Conservation (phyloP, 2,888 invertebrate genomes). For the Caenorhabditis doughertyi region DNA sequence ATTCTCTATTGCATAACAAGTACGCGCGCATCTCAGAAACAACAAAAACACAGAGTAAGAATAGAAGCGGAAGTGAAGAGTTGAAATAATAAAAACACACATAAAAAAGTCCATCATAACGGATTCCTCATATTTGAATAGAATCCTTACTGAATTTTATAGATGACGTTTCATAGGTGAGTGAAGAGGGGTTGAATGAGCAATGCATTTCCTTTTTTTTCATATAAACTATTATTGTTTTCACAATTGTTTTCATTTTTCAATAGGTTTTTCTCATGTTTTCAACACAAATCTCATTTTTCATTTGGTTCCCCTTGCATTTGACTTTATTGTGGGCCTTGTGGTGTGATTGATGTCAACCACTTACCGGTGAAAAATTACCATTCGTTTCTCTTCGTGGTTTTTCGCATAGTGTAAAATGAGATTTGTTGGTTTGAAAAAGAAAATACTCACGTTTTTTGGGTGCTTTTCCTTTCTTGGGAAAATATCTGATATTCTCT, state of each 20-base stretch:
- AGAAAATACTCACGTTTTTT: conserved; percentile 69
- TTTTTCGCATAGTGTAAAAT: background rate
- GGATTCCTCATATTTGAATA: conserved; percentile 1
- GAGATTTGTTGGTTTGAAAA: background rate
- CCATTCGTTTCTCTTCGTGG: conserved; percentile 18
- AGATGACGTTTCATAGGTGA: background rate
- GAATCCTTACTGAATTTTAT: background rate
- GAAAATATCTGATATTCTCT: conserved; percentile 79
- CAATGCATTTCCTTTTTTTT: conserved; percentile 43
- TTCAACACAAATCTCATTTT: conserved; percentile 38
- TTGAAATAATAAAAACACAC: conserved; percentile 13
- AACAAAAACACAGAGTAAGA: conserved; percentile 42
- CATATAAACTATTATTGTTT: conserved; percentile 5
- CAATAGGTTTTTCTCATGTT: background rate
- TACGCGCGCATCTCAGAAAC: conserved; percentile 29
- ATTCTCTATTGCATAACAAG: conserved; percentile 27
- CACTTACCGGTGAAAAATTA: conserved; percentile 49
- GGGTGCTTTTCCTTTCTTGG: conserved; percentile 74
- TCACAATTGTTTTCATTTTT: conserved; percentile 10
- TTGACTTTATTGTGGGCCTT: conserved; percentile 17
- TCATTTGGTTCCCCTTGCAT: conserved; percentile 26
- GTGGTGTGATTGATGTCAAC: conserved; percentile 43
- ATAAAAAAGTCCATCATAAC: conserved; percentile 13
- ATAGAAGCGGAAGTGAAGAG: conserved; percentile 27
- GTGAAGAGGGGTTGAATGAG: conserved; percentile 46